Conservation (phyloP, 2,113 vertebrate species). For the Sapajus apella region DNA sequence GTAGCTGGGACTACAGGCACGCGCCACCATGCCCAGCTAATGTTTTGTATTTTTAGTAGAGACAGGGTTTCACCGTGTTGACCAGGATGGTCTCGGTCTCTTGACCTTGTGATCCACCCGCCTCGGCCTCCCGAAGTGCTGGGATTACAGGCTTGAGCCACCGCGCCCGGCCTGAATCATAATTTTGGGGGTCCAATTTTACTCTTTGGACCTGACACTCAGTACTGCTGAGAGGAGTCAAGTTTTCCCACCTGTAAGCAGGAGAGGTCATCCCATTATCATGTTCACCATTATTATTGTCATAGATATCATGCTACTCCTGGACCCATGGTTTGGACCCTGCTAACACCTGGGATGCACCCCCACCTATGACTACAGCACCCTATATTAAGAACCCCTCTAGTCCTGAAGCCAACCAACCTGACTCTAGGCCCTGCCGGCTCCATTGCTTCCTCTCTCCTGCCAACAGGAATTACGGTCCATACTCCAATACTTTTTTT, state of each 20-base stretch:
- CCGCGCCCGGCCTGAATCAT: too few species aligned
- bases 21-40: too few species aligned
- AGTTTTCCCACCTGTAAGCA: neutral
- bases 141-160: too few species aligned
- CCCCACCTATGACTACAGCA: neutral
- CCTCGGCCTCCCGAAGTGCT: too few species aligned
- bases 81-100: too few species aligned
- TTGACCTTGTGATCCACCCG: too few species aligned
- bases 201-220: neutral
- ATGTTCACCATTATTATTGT: neutral
- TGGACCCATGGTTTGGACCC: neutral
- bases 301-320: neutral
- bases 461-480: neutral
- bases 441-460: neutral
- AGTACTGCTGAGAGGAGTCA: neutral
- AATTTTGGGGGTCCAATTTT: slow-evolving; percentile 5
- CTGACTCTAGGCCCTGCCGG: neutral
- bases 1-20: too few species aligned
- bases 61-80: too few species aligned
- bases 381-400: neutral
- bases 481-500: neutral
- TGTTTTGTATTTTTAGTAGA: too few species aligned
- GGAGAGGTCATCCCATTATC: neutral
- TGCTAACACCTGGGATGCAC: neutral
- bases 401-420: neutral